Base-by-base conservation (phyloP, 2,888 invertebrate genomes). In the Xylota sylvarum region DNA sequence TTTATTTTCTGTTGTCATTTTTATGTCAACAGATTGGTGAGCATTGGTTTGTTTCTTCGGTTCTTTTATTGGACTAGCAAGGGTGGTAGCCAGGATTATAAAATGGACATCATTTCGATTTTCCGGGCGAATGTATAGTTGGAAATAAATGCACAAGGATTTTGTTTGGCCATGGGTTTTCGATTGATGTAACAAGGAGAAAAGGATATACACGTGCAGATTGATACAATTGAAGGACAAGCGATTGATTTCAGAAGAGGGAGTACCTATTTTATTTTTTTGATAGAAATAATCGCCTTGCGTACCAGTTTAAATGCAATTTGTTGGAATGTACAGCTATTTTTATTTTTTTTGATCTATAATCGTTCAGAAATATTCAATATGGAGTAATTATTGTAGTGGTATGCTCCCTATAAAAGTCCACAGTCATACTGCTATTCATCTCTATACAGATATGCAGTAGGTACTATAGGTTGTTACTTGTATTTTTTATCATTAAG, bases 21-120 rank as follows among this genome's bases (percentile, higher is more conserved):
- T 55, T 65, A 27, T 78, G 78, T 79, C 60, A 55, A 67, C 65
- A 73, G 79, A 79, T 73, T 83, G 83, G 37, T 27, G 27, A 67
- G 72, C 43, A 72, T 73, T 67, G 65, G 52, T 73, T 67, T 60
- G 32, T 58, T 46, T 52, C 40, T 40, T 50, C 12, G 14, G 9
- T n/a, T 60, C n/a, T 52, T 62, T 69, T 60, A 37, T 43, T 74
- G 27, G 6, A 35, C n/a, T n/a, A 50, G 43, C 0, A 5, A 4
- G 30, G 7, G n/a, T 32, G 14, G 27, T 23, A 60, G 60, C 0
- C 0, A 4, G 35, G 27, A 58, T 48, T 52, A 12, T 52, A 40
- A 67, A 79, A 69, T 48, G 55, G 60, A 67, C 67, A 60, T 52
- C 65, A 60, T 78, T 72, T 69, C 52, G 52, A 77, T 62, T 78